Evolutionary conservation across 2,888 invertebrate species (phyloP), one percentile per base, ranked within the genome.

Genomic region (Hirtodrosophila alboralis): DNA sequence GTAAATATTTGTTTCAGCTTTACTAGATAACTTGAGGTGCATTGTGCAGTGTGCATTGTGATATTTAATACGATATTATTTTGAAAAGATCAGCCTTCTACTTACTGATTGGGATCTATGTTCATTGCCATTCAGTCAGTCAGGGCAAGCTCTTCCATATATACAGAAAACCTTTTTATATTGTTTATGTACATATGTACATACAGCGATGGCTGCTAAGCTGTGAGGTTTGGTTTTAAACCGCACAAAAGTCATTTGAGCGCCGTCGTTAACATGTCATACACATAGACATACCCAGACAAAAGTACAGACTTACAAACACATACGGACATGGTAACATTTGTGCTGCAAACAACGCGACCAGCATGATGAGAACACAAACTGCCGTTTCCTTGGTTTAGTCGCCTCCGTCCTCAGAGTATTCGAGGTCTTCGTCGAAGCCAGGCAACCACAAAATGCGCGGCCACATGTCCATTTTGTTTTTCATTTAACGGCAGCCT

Each of bases 161-260:
- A n/a, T n/a, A n/a, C n/a, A n/a, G n/a, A n/a, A n/a, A n/a, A n/a
- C n/a, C n/a, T n/a, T n/a, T n/a, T n/a, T n/a, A n/a, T n/a, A n/a
- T n/a, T n/a, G n/a, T n/a, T n/a, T n/a, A n/a, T n/a, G n/a, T n/a
- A 21, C 23, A 2, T 5, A 44, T 33, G 23, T 14, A 14, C 45
- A 33, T 33, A 33, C 21, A 31, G n/a, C 18, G 18, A 18, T 49
- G 52, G 37, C 47, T 33, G 51, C 58, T 63, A 13, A 30, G 34
- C 31, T 47, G 37, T 53, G 57, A 48, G 70, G 72, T 74, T 70
- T 66, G 73, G 69, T 67, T 71, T 75, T 70, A 83, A 87, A 87
- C 87, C 87, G 71, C 86, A 87, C 74, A 84, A 86, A 87, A 87
- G 81, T 86, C 84, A 87, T 88, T 88, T 87, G 83, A 85, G 81